phyloP scores from a whole-genome alignment of 2,797 vertebrate species.

The Chloroceryle inda region DNA sequence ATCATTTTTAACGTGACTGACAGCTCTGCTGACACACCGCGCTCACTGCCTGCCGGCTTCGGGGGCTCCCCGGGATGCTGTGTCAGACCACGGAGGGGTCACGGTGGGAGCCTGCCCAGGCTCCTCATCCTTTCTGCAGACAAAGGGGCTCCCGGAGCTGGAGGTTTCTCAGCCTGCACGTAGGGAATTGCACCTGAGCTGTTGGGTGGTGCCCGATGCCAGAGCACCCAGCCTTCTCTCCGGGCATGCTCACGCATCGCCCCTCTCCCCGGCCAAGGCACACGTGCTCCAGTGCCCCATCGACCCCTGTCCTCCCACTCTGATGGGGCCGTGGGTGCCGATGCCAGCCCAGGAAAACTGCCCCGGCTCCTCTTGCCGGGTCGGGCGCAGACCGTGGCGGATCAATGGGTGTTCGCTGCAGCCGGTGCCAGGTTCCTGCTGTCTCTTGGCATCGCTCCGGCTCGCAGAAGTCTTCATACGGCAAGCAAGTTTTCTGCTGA shows the following conservation, averaged over 20 bases:
- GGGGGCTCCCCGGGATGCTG: not conserved
- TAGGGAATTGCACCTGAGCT: fast-evolving
- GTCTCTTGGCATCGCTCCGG: not conserved
- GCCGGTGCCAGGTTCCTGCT: not conserved
- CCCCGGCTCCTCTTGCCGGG: not conserved
- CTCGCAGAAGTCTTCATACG: not conserved
- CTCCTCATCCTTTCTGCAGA: not conserved
- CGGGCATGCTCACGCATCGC: fast-evolving
- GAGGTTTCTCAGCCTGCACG: not conserved
- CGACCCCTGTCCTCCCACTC: fast-evolving
- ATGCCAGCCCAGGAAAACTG: not conserved
- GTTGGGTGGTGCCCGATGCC: fast-evolving
- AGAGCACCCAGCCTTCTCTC: not conserved
- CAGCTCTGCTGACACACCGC: not conserved
- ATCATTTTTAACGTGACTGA: not conserved
- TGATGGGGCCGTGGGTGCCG: fast-evolving
- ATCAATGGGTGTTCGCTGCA: fast-evolving
- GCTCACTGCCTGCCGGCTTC: not conserved
- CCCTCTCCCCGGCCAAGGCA: not conserved
- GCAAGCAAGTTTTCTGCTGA: conserved; percentile 51
- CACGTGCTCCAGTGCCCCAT: fast-evolving
- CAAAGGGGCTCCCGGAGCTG: fast-evolving
- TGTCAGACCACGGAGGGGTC: not conserved
- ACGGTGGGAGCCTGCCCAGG: not conserved
- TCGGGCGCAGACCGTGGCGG: fast-evolving